Conservation (phyloP, 37 sponge, comb jelly and placozoan genomes). For the Hormiphora californensis region DNA sequence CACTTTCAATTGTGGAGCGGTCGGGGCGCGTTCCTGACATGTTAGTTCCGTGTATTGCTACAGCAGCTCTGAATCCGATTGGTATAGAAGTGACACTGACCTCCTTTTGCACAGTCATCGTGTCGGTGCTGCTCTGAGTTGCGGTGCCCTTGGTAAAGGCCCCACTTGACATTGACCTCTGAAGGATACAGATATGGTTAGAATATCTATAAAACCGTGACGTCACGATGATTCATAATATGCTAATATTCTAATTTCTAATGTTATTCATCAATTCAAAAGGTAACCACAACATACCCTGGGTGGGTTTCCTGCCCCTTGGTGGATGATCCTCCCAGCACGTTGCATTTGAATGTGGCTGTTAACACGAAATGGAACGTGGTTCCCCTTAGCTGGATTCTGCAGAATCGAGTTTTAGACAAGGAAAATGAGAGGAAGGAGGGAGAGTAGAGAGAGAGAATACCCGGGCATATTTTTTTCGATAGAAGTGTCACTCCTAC, state of each 20-base stretch:
- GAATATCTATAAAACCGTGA: too few relatives aligned
- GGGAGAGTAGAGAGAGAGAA: too few relatives aligned
- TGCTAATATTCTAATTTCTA: neutral
- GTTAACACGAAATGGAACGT: constrained; percentile 48
- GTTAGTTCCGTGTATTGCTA: too few relatives aligned
- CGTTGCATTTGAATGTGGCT: constrained; percentile 49
- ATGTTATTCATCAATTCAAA: neutral
- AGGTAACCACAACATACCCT: neutral
- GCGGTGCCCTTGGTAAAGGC: neutral
- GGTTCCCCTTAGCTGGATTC: constrained; percentile 49
- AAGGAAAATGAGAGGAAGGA: too few relatives aligned
- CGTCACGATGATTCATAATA: neutral
- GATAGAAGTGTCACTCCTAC: too few relatives aligned
- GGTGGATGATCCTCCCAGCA: neutral
- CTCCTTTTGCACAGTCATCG: constrained; percentile 46
- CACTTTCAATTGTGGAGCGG: too few relatives aligned
- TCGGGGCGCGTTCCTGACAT: too few relatives aligned
- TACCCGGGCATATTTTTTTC: too few relatives aligned
- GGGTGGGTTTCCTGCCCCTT: constrained; percentile 38
- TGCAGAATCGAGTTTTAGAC: neutral
- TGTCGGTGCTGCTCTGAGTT: neutral
- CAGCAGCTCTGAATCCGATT: too few relatives aligned
- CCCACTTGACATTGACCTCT: neutral
- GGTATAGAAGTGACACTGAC: too few relatives aligned
- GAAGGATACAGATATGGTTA: too few relatives aligned